Base-by-base conservation (phyloP, 2,888 invertebrate species). In the Sinhomidia bicolor region DNA sequence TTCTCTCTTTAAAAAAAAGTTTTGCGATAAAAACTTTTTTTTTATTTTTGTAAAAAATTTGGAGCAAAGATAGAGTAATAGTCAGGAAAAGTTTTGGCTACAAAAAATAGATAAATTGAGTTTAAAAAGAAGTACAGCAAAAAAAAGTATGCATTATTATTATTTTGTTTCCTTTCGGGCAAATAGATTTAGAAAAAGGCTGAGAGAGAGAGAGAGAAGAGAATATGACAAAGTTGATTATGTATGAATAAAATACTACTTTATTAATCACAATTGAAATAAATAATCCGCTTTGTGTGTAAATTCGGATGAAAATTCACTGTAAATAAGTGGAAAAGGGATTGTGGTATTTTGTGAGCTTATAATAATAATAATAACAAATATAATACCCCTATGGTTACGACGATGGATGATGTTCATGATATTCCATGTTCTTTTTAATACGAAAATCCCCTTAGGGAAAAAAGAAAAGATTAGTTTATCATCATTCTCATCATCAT, bases 251-350 rank as follows among this genome's bases (percentile, higher is more conserved):
- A 9, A 47, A 14, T 47, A 12, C 10, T 1, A 12, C 57, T 23
- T 9, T 57, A 20, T 57, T 57, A 57, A 57, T 57, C 57, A 57
- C 57, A 57, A 57, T 57, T 57, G 57, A 57, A 57, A 57, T 57
- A 23, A 20, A 7, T 57, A 57, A 57, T 57, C 57, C 57, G 5
- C 20, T 57, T 57, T 57, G 57, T 57, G 20, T 23, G 20, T 23
- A 57, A 57, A 23, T 57, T 57, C 17, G 10, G 20, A 57, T 57
- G 57, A 23, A 23, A 57, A 57, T 14, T 51, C 51, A 51, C 5
- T 14, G 51, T 57, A 62, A 26, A n/a, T 14, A 29, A 23, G 17
- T 7, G 9, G 32, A 71, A 36, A 20, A 71, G 41, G 29, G 65
- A 65, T 29, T 36, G 17, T 6, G 0, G 71, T n/a, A 14, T 9